Evolutionary conservation across 2,113 vertebrate species (phyloP), one percentile per base, ranked within the genome.

Genomic region (Gavialis gangeticus): DNA sequence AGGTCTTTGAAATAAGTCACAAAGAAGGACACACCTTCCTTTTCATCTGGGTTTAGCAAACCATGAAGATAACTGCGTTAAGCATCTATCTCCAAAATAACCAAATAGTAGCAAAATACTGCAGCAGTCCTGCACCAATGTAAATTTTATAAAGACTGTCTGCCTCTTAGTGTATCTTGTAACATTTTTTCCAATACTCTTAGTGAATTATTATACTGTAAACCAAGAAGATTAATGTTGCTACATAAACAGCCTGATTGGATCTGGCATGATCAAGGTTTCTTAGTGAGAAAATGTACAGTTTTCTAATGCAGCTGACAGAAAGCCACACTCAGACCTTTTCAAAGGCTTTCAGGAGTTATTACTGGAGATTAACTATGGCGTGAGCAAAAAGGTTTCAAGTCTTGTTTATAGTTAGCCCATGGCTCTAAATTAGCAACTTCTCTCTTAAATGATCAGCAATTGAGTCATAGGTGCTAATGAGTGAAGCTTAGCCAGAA

Each of bases 211-310:
- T 88, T 93, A 87, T 78, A 91, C 86, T 80, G 76, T 75, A 96
- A 95, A 95, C 75, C 83, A 82, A 90, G 91, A 81, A 96, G 95
- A 94, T 91, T 64, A 95, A 89, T 19, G 85, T 93, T 88, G 92
- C 97, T 59, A 62, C 87, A 90, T 88, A 93, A 96, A 91, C 81
- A 59, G 67, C 30, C 96, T 98, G 98, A 98, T 97, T 83, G 34
- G 97, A 98, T 97, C 91, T 98, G 98, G 98, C 98, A 98, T 21
- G 22, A 96, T 97, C 97, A 97, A 98, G 97, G 92, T 98, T 98
- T 98, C 84, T 84, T 76, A 93, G 98, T 96, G 97, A 96, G 97
- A 98, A 98, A 98, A 95, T 64, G 88, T 89, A 89, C 94, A 93
- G 94, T 96, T 97, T 91, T 86, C 92, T 98, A 97, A 97, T 97